Evolutionary conservation across 2,113 vertebrate species (phyloP).

Genomic region (Equus przewalskii): DNA sequence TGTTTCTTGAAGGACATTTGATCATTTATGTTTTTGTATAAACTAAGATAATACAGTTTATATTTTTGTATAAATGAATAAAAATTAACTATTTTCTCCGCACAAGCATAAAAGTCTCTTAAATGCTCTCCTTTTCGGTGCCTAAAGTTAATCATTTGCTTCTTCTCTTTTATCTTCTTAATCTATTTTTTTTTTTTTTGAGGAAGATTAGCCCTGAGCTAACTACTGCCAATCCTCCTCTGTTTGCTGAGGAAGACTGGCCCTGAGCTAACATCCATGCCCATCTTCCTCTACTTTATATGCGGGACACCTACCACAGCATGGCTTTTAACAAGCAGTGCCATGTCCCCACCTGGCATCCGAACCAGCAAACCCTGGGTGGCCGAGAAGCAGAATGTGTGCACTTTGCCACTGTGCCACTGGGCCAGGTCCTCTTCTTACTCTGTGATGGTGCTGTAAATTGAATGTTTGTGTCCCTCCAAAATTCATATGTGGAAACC

Average conservation of each 20-base stretch:
- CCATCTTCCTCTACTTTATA: too few relatives aligned
- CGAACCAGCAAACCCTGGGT: too few relatives aligned
- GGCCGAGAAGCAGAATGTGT: too few relatives aligned
- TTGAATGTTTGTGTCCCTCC: neutral
- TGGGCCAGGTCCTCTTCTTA: neutral
- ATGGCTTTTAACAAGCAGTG: too few relatives aligned
- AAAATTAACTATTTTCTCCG: neutral
- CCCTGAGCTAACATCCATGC: too few relatives aligned
- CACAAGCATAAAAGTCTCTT: neutral
- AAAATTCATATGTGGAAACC: neutral
- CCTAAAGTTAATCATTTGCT: neutral
- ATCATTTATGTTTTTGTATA: slow-evolving; percentile 13
- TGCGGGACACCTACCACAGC: too few relatives aligned
- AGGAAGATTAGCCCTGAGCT: too few relatives aligned
- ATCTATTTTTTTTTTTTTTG: neutral
- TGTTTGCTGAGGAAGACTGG: too few relatives aligned
- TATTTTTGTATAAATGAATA: neutral
- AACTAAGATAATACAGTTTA: neutral
- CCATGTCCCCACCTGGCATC: too few relatives aligned
- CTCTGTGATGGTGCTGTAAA: neutral
- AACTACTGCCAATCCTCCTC: too few relatives aligned
- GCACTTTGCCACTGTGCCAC: too few relatives aligned
- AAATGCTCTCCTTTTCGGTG: neutral
- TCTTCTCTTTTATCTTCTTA: neutral
- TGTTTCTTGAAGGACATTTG: neutral